phyloP scores from a whole-genome alignment of 2,797 vertebrate genomes.

The Tinamus major region DNA sequence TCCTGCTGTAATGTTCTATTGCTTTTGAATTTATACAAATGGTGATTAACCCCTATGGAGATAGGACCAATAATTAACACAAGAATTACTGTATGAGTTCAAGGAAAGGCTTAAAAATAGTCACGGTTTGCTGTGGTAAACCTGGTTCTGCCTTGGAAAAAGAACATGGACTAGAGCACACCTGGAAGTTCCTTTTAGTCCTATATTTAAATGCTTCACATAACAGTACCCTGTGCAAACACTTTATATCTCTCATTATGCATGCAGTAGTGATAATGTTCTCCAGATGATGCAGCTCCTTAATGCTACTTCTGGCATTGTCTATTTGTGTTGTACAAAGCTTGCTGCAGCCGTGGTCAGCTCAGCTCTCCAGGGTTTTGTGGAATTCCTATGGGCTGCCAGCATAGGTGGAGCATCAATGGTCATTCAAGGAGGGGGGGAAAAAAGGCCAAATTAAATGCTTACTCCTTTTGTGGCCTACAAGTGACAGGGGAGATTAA shows the following conservation, averaged over 20 bases:
- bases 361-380: not conserved
- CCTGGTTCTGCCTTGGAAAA: not conserved
- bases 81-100: not conserved
- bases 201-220: rapidly evolving
- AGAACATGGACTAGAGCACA: not conserved
- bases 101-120: not conserved
- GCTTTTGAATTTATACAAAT: not conserved
- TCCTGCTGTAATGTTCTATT: not conserved
- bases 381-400: not conserved
- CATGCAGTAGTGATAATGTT: not conserved
- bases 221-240: not conserved
- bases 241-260: not conserved
- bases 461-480: not conserved
- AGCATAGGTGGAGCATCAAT: not conserved
- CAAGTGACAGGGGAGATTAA: not conserved
- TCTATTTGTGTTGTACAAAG: not conserved
- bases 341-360: not conserved
- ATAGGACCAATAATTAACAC: not conserved
- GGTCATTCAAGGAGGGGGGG: not conserved
- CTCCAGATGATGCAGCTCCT: not conserved
- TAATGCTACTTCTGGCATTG: not conserved
- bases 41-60: not conserved
- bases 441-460: not conserved
- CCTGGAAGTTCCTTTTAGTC: not conserved
- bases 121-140: not conserved